A percentile compares a stretch with the other conserved stretches of the same genome.
Conservation (phyloP, 2,113 vertebrate species). For the Oreotrochilus melanogaster region DNA sequence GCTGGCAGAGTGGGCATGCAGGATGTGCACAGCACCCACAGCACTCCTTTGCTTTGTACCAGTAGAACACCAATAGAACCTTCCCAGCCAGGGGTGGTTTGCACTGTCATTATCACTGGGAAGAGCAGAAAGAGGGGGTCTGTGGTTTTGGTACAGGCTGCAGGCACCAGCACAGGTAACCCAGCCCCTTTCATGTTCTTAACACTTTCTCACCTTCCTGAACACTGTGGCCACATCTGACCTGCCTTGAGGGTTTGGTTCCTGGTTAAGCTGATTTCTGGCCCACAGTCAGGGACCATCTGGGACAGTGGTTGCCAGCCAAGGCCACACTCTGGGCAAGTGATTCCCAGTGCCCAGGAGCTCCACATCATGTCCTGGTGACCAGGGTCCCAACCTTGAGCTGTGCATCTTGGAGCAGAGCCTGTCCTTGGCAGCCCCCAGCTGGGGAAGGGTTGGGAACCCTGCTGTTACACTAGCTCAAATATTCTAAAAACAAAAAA, state of each 20-base stretch:
- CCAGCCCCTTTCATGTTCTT: neutral
- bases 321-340: fast-evolving
- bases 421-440: fast-evolving
- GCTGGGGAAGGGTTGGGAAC: neutral
- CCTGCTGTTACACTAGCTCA: neutral
- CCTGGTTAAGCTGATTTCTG: neutral
- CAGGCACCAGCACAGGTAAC: fast-evolving
- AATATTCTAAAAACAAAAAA: neutral
- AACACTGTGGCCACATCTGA: neutral
- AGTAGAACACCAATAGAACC: neutral
- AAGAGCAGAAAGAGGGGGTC: neutral
- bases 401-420: neutral
- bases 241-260: neutral
- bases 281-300: fast-evolving
- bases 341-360: neutral
- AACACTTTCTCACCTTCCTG: neutral
- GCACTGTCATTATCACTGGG: neutral
- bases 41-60: fast-evolving
- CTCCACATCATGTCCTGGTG: fast-evolving
- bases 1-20: too few species aligned
- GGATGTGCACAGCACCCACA: neutral
- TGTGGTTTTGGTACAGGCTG: fast-evolving
- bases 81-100: neutral
- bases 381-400: neutral
- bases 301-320: neutral